These are phyloP conservation scores for Chrysaora quinquecirrha DNA, from an alignment of 30 jellyfish, hydroid and myxozoan species.

Conservation along the genomic window DNA sequence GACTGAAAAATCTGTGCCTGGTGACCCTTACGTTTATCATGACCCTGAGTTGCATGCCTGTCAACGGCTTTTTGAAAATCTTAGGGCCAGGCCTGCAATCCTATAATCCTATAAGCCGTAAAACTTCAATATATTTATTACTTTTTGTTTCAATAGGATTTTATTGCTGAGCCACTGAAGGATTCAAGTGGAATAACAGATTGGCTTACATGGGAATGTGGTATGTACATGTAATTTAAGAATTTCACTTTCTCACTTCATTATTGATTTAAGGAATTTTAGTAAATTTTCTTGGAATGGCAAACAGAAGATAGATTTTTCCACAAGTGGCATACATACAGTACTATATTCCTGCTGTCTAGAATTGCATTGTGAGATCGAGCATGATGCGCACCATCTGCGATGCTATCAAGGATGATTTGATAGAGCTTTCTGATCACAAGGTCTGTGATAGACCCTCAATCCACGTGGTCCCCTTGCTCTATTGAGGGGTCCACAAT, in stretches of 20 bases:
- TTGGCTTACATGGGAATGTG: conserved; percentile 83
- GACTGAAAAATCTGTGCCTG: too few relatives aligned
- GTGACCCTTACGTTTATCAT: too few relatives aligned
- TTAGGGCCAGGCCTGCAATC: neutral
- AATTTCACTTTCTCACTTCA: neutral
- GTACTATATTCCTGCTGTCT: neutral
- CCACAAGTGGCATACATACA: neutral
- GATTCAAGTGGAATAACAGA: conserved; percentile 42
- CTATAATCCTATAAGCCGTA: neutral
- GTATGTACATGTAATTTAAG: conserved; percentile 16
- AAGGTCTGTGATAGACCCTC: too few relatives aligned
- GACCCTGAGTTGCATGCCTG: too few relatives aligned
- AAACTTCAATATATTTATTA: neutral
- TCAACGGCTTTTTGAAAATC: neutral
- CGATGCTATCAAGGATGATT: too few relatives aligned
- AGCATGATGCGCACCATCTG: neutral
- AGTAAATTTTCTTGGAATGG: neutral
- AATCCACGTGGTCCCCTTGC: too few relatives aligned
- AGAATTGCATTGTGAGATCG: neutral
- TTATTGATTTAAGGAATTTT: neutral
- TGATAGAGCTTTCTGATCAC: too few relatives aligned
- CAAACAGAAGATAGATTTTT: neutral
- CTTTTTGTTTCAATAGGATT: conserved; percentile 53
- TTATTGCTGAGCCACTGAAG: conserved; percentile 66
- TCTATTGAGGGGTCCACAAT: too few relatives aligned